phyloP scores from a whole-genome alignment of 2,797 vertebrate species.

The Microctenopoma steveboyesi region DNA sequence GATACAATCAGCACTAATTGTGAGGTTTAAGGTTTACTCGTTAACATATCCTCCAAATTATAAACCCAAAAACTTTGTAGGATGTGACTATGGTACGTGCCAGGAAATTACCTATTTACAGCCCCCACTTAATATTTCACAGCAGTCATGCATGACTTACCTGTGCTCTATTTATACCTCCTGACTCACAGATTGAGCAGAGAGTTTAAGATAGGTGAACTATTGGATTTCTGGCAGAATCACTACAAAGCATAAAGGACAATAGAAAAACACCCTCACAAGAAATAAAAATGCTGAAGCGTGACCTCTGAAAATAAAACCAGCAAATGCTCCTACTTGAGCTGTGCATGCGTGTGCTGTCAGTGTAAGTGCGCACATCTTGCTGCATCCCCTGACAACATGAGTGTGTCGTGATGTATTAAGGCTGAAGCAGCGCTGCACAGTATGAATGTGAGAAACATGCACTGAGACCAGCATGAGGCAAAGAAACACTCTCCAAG shows the following conservation, averaged over 20 bases:
- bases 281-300: constrained; percentile 26
- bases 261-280: constrained; percentile 22
- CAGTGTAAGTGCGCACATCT: constrained; percentile 23
- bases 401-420: constrained; percentile 37
- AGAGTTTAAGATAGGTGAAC: constrained; percentile 38
- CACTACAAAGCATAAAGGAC: constrained; percentile 43
- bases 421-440: constrained; percentile 37
- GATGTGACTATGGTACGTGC: constrained; percentile 10
- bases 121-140: constrained; percentile 38
- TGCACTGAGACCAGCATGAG: constrained; percentile 40
- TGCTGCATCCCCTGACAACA: constrained; percentile 24
- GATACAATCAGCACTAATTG: constrained; percentile 7
- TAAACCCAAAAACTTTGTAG: neutral
- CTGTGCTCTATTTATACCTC: constrained; percentile 61
- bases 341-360: constrained; percentile 18
- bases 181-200: constrained; percentile 53
- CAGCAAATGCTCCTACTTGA: constrained; percentile 36
- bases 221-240: constrained; percentile 51
- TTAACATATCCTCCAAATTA: constrained; percentile 11
- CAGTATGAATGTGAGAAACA: constrained; percentile 51
- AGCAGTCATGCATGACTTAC: constrained; percentile 53
- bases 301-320: constrained; percentile 34
- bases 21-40: neutral
- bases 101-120: constrained; percentile 35
- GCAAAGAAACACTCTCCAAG: constrained; percentile 29